phyloP scores from a whole-genome alignment of 2,797 vertebrate species.

The Echeneis naucrates region DNA sequence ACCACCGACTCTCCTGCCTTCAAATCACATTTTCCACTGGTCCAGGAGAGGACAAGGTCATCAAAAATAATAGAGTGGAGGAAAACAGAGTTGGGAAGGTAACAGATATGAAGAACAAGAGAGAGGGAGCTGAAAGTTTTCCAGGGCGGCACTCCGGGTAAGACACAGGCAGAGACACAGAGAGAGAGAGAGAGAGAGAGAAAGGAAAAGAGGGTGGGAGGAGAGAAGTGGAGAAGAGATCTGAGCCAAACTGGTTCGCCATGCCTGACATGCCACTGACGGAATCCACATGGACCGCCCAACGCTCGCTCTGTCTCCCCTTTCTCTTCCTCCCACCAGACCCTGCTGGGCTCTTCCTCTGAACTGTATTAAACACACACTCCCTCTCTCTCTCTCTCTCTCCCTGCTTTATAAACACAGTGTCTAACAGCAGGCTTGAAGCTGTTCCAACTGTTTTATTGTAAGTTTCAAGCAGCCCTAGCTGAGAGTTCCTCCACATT shows the following conservation, averaged over 20 bases:
- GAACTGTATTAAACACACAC: slow-evolving; percentile 4
- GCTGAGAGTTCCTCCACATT: background rate
- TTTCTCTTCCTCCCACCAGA: slow-evolving; percentile 30
- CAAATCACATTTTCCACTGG: slow-evolving; percentile 80
- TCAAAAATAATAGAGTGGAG: slow-evolving; percentile 32
- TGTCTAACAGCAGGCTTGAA: slow-evolving; percentile 12
- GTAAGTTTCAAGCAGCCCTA: slow-evolving; percentile 2
- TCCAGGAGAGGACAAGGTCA: slow-evolving; percentile 62
- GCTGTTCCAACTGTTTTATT: slow-evolving; percentile 7
- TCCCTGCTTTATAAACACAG: slow-evolving; percentile 37
- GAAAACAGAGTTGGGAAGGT: slow-evolving; percentile 23
- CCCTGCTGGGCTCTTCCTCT: slow-evolving; percentile 46
- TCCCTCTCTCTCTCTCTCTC: background rate
- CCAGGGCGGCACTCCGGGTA: slow-evolving; percentile 51
- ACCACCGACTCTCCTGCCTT: slow-evolving; percentile 60
- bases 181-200: slow-evolving; percentile 16
- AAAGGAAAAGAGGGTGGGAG: slow-evolving; percentile 47
- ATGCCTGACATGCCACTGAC: slow-evolving; percentile 78
- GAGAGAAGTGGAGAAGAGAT: slow-evolving; percentile 57
- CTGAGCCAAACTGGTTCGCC: slow-evolving; percentile 69
- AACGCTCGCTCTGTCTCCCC: slow-evolving; percentile 21
- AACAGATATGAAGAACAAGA: slow-evolving; percentile 31
- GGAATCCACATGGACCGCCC: slow-evolving; percentile 73
- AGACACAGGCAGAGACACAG: slow-evolving; percentile 42
- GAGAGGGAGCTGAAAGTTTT: slow-evolving; percentile 61